Evolutionary conservation across 2,888 invertebrate species (phyloP), one percentile per base, ranked within the genome.

Genomic region (Euplagia quadripunctaria): DNA sequence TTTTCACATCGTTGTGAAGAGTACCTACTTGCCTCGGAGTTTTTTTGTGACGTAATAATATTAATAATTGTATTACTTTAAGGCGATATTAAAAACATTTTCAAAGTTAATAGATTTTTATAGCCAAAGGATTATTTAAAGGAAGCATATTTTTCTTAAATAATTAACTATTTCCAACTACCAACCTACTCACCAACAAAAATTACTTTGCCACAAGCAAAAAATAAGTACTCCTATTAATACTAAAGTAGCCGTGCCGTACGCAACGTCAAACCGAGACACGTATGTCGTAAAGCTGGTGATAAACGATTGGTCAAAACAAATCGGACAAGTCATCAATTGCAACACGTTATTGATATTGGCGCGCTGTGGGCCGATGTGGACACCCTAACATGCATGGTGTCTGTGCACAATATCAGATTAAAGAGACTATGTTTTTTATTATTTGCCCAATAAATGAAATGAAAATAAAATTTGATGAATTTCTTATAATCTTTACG

Each of bases 271-370:
- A 88, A 81, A 82, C 81, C 82, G 79, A 82, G 85, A 84, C 92
- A 91, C 91, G 91, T 89, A 79, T 86, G 85, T 89, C 94, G 92
- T 96, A 95, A 95, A 95, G 77, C 87, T 87, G 71, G 87, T 94
- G 94, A 95, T 88, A 89, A 90, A 95, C 91, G 94, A 90, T 88
- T 89, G 90, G 90, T 87, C 90, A 84, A 87, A 89, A 85, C 91
- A 94, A 96, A 96, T 95, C 96, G 90, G 94, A 94, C 93, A 91
- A 90, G 92, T 88, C 95, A 95, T 96, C 96, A 94, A 94, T 96
- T 95, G 92, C 88, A 82, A 58, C 78, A 88, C 85, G 90, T 94
- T 96, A 96, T 96, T 96, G 96, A 95, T 95, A 96, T 94, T 89
- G 94, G 89, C 85, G 85, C 74, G 77, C 64, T 68, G 71, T 70